Percentiles rank a stretch among this genome's conserved stretches.
Evolutionary conservation across 2,888 invertebrate genomes (phyloP).

Genomic region (Torymus texanus): DNA sequence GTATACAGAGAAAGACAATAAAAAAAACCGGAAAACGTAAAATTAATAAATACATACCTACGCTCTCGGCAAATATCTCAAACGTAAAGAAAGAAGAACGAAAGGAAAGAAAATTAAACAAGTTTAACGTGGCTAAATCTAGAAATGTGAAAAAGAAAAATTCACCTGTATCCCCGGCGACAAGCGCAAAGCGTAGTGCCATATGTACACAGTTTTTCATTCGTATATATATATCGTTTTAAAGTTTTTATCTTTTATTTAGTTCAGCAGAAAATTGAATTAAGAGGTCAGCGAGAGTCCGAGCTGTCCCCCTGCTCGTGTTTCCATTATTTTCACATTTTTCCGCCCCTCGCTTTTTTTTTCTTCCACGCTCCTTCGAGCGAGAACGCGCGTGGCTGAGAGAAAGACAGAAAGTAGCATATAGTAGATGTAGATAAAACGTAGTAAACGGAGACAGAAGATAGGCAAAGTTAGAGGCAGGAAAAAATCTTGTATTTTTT

Average conservation of each 20-base stretch:
- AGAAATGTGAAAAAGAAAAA: slow-evolving; percentile 33
- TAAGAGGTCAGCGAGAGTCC: slow-evolving; percentile 30
- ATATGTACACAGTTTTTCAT: slow-evolving; percentile 48
- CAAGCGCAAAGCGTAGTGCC: slow-evolving; percentile 52
- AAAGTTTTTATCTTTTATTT: slow-evolving; percentile 45
- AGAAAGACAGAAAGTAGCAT: background rate
- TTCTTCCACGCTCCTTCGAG: slow-evolving; percentile 22
- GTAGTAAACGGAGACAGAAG: slow-evolving; percentile 36
- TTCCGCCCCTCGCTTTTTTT: slow-evolving; percentile 23
- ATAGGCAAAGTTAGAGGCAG: slow-evolving; percentile 33
- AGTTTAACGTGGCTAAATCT: slow-evolving; percentile 31
- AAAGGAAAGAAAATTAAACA: slow-evolving; percentile 15
- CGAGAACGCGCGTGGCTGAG: slow-evolving; percentile 26
- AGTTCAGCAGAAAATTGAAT: slow-evolving; percentile 39
- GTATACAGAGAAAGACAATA: background rate
- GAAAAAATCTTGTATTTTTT: slow-evolving; percentile 14
- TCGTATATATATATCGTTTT: background rate
- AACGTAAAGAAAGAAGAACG: slow-evolving; percentile 9
- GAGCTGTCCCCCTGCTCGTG: background rate
- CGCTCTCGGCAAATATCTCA: slow-evolving; percentile 21
- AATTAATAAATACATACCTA: slow-evolving; percentile 46
- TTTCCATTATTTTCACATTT: slow-evolving; percentile 36
- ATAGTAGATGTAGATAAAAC: slow-evolving; percentile 30
- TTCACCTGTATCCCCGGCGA: slow-evolving; percentile 49
- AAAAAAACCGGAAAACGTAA: background rate